Base-by-base conservation (phyloP, 2,888 invertebrate species). In the Emmelina monodactyla region DNA sequence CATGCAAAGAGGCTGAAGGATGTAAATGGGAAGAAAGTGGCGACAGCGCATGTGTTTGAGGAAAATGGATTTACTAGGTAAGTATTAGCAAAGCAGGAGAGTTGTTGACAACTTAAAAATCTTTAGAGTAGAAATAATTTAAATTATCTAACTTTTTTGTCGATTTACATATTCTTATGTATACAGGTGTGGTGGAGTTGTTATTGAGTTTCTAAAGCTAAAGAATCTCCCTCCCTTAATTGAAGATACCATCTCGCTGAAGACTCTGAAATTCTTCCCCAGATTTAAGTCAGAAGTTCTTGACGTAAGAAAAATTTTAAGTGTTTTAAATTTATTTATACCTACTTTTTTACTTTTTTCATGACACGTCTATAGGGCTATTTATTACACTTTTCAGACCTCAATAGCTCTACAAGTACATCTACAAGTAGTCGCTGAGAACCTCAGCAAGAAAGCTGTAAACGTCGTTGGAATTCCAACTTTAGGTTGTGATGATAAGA, bases 141-240 rank as follows among this genome's bases (percentile, higher is more conserved):
- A n/a, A n/a, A n/a, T n/a, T n/a, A n/a, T n/a, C n/a, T n/a, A n/a
- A n/a, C n/a, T n/a, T n/a, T n/a, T n/a, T n/a, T n/a, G n/a, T n/a
- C n/a, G n/a, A n/a, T n/a, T n/a, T n/a, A n/a, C n/a, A n/a, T n/a
- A n/a, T n/a, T n/a, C n/a, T n/a, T n/a, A n/a, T n/a, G n/a, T n/a
- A n/a, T n/a, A 7, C 11, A 69, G 70, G 16, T 67, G 65, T 42
- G 65, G 63, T 3, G 68, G 68, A 14, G 46, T 67, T 5, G 2
- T 43, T 2, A 40, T 69, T 11, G 49, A 62, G 37, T 42, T 49
- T 33, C 37, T 65, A 2, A 43, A 52, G 37, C 61, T 58, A 14
- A 38, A 42, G 2, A 45, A 58, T 34, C 33, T 54, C 5, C 46
- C 53, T 2, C 31, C 36, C 6, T 4, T 42, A 1, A 39, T 41